Evolutionary conservation across 1,140 invertebrate genomes (phyloP).

Genomic region (Rhysida immarginata): DNA sequence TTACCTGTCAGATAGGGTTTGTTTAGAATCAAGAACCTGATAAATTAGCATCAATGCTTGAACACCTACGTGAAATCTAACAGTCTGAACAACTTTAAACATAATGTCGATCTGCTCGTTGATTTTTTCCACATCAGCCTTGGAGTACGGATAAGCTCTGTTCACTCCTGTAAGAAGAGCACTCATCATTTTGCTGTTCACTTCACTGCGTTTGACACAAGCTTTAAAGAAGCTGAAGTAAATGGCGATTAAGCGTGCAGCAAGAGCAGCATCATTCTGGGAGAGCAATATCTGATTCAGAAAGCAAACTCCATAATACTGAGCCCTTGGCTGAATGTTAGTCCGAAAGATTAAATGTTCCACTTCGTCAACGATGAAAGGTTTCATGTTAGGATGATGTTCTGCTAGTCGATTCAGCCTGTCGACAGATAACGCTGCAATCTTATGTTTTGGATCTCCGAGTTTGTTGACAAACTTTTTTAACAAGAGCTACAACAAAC

Average conservation of each 20-base stretch:
- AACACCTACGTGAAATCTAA: conserved; percentile 58
- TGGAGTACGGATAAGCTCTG: conserved; percentile 63
- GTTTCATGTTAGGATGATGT: conserved; percentile 83
- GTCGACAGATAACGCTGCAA: conserved; percentile 72
- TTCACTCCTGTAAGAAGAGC: conserved; percentile 77
- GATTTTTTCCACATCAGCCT: conserved; percentile 34
- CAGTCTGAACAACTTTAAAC: conserved; percentile 72
- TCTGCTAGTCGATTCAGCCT: conserved; percentile 69
- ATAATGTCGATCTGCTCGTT: conserved; percentile 61
- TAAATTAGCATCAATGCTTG: conserved; percentile 74
- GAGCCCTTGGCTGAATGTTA: conserved; percentile 66
- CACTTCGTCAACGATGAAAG: conserved; percentile 66
- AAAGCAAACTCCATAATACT: conserved; percentile 89
- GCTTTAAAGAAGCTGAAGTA: conserved; percentile 95
- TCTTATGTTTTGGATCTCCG: conserved; percentile 75
- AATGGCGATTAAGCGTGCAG: conserved; percentile 66
- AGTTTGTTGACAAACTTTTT: conserved; percentile 81
- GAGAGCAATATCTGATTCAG: conserved; percentile 61
- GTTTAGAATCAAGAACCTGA: conserved; percentile 52
- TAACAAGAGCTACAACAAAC: conserved; percentile 50
- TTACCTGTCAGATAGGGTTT: conserved; percentile 39
- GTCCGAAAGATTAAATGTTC: conserved; percentile 76
- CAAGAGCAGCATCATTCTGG: conserved; percentile 54
- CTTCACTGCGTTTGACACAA: conserved; percentile 73
- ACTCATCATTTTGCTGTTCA: conserved; percentile 81